Percentiles rank a stretch among this genome's conserved stretches.
Evolutionary conservation across 1,140 invertebrate genomes (phyloP).

Genomic region (Philopotamus ludificatus): DNA sequence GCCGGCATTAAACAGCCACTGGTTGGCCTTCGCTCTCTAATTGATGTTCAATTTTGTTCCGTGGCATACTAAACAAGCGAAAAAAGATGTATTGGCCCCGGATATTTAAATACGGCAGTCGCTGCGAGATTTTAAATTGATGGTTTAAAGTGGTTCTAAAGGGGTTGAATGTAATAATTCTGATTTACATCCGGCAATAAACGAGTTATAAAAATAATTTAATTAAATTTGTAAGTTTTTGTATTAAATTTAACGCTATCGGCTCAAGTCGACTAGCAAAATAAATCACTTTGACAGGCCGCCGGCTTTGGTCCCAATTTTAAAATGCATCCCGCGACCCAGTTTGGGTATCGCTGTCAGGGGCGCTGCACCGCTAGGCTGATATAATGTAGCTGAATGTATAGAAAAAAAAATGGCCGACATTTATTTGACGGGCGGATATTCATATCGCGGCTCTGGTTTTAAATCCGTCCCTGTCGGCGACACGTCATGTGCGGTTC

Average conservation of each 20-base stretch:
- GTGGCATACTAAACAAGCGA: neutral
- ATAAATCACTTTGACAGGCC: neutral
- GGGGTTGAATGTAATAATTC: too few species aligned
- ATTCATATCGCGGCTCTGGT: neutral
- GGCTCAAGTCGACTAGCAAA: neutral
- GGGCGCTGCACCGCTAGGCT: neutral
- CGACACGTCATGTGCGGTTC: conserved; percentile 6
- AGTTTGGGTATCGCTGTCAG: neutral
- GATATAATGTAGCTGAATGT: neutral
- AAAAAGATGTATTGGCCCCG: neutral
- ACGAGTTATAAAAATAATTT: too few species aligned
- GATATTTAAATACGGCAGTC: neutral
- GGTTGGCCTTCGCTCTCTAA: conserved; percentile 17
- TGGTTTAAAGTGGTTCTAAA: too few species aligned
- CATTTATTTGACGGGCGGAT: conserved; percentile 17
- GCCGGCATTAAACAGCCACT: conserved; percentile 7
- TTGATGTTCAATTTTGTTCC: conserved; percentile 10
- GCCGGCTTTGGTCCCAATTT: neutral
- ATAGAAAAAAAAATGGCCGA: neutral
- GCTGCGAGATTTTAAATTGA: neutral
- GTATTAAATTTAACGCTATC: too few species aligned
- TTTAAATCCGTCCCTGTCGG: conserved; percentile 18
- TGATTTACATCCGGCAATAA: too few species aligned
- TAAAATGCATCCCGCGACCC: neutral
- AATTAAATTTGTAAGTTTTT: too few species aligned